phyloP scores from a whole-genome alignment of 2,797 vertebrate genomes.

The Paramormyrops hopkinsi region DNA sequence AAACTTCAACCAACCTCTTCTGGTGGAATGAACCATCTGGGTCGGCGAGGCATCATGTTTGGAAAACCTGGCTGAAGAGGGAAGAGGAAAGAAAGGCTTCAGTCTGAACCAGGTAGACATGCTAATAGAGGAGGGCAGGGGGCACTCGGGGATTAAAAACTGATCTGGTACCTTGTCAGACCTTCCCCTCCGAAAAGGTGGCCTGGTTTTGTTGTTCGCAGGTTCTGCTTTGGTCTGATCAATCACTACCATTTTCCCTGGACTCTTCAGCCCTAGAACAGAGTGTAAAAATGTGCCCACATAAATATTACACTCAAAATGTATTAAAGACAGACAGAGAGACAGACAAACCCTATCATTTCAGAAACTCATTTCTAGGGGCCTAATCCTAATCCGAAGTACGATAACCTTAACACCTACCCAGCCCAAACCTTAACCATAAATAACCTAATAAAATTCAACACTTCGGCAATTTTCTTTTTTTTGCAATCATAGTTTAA shows the following conservation, averaged over 20 bases:
- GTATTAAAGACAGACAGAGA: too few relatives aligned
- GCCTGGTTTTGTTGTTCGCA: constrained; percentile 64
- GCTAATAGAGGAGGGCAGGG: not conserved
- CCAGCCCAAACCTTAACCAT: not conserved
- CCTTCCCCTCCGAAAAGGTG: constrained; percentile 74
- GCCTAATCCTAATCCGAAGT: not conserved
- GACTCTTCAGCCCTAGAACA: constrained; percentile 74
- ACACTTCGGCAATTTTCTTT: not conserved
- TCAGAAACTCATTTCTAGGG: not conserved
- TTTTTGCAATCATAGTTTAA: not conserved
- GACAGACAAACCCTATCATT: not conserved
- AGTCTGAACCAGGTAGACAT: not conserved
- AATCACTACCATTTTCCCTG: constrained; percentile 70
- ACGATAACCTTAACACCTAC: not conserved
- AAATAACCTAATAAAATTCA: not conserved
- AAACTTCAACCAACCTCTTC: constrained; percentile 53
- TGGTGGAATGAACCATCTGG: constrained; percentile 63
- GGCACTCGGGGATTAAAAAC: not conserved
- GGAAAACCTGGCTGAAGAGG: constrained; percentile 47
- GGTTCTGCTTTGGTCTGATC: constrained; percentile 74
- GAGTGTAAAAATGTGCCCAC: not conserved
- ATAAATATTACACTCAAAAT: too few relatives aligned
- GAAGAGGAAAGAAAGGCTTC: not conserved
- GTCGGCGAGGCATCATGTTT: constrained; percentile 55
- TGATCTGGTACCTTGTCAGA: constrained; percentile 76